Evolutionary conservation across 1,140 invertebrate genomes (phyloP).

Genomic region (Hyles vespertilio): DNA sequence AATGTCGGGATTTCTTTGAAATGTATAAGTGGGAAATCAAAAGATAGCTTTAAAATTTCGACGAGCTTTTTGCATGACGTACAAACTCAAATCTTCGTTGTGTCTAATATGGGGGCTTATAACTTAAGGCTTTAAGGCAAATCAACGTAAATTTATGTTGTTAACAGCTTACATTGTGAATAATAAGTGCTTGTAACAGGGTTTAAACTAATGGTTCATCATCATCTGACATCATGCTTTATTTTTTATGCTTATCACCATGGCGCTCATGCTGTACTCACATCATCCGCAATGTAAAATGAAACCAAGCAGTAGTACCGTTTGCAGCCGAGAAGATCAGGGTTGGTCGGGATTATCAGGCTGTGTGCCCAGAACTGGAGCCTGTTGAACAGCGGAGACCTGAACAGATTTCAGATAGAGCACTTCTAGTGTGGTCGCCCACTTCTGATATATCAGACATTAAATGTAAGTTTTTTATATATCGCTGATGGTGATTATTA

Average conservation of each 20-base stretch:
- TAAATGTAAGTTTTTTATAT: conserved; percentile 82
- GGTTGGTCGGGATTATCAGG: conserved; percentile 95
- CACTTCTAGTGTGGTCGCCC: conserved; percentile 96
- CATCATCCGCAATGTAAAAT: conserved; percentile 60
- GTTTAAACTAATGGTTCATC: conserved; percentile 20
- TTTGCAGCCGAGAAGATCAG: conserved; percentile 93
- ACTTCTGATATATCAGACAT: conserved; percentile 89
- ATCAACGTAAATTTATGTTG: not conserved
- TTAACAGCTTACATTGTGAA: not conserved
- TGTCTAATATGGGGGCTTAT: conserved; percentile 2
- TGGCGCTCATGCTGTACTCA: conserved; percentile 62
- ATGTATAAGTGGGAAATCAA: not conserved
- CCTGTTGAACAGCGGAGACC: conserved; percentile 78
- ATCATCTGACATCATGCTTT: conserved; percentile 57
- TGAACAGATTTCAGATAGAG: conserved; percentile 85
- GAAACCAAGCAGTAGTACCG: conserved; percentile 75
- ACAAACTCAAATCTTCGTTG: not conserved
- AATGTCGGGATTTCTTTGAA: conserved; percentile 22
- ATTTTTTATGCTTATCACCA: conserved; percentile 71
- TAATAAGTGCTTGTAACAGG: not conserved
- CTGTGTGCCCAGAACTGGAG: conserved; percentile 88
- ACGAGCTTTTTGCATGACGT: conserved; percentile 19
- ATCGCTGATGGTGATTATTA: not conserved
- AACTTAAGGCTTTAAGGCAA: not conserved
- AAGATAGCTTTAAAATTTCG: not conserved